These are phyloP conservation scores for Ailuropoda melanoleuca DNA, from an alignment of 2,113 vertebrate species.

Conservation along the genomic window DNA sequence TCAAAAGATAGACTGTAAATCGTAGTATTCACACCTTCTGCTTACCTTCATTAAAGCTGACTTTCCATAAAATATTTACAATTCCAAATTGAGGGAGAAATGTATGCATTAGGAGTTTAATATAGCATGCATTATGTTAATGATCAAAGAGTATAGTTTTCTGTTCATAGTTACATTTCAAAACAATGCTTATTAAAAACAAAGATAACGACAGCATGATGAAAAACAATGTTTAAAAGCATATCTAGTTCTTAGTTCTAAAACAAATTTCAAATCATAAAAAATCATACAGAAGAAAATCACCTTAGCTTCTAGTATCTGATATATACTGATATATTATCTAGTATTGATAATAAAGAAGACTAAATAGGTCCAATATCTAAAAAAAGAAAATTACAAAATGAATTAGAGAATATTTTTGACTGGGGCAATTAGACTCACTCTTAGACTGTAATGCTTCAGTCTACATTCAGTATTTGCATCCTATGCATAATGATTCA, in stretches of 20 bases:
- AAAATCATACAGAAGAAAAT: neutral
- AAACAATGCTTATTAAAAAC: neutral
- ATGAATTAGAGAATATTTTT: neutral
- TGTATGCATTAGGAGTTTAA: neutral
- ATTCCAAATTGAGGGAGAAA: neutral
- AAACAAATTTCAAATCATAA: neutral
- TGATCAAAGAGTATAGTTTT: neutral
- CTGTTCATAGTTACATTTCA: neutral
- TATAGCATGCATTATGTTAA: neutral
- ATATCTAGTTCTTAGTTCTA: neutral
- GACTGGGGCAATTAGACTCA: neutral
- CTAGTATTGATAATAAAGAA: neutral
- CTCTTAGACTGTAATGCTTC: neutral
- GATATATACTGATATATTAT: neutral
- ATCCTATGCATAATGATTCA: neutral
- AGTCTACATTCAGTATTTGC: neutral
- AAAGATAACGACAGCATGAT: neutral
- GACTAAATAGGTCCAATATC: neutral
- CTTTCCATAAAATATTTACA: neutral
- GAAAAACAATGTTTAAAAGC: neutral
- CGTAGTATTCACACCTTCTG: neutral
- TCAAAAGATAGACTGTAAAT: neutral
- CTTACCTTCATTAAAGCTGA: neutral
- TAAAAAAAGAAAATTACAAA: neutral
- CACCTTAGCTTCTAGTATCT: neutral